These are phyloP conservation scores for Nomada hirtipes DNA, from an alignment of 2,888 invertebrate species.

Conservation along the genomic window DNA sequence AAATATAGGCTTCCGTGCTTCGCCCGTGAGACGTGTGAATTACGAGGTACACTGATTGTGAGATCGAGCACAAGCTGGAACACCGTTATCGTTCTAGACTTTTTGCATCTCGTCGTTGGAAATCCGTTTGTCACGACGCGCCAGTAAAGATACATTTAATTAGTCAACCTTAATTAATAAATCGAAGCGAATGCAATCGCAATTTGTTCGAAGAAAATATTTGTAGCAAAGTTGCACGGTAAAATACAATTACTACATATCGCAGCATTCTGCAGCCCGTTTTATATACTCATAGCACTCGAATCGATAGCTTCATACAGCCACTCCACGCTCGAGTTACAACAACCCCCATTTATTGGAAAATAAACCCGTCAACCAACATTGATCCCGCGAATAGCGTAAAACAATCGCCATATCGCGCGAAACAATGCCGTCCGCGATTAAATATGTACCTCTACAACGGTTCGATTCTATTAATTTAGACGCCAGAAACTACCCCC, in stretches of 20 bases:
- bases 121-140: neutral
- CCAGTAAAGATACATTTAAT: too few relatives aligned
- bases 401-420: slow-evolving; percentile 21
- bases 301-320: neutral
- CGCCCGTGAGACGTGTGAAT: neutral
- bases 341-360: slow-evolving; percentile 4
- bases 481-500: slow-evolving; percentile 3
- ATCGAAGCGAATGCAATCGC: neutral
- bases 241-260: too few relatives aligned
- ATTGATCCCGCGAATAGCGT: slow-evolving; percentile 25
- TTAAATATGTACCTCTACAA: slow-evolving; percentile 26
- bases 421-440: slow-evolving; percentile 23
- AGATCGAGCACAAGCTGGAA: neutral
- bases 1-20: slow-evolving; percentile 9
- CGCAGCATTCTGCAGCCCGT: neutral
- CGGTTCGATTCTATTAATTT: slow-evolving; percentile 35
- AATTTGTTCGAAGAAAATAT: neutral
- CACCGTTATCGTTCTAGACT: slow-evolving; percentile 7
- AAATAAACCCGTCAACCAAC: slow-evolving; percentile 18
- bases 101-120: neutral
- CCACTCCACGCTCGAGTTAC: slow-evolving; percentile 4
- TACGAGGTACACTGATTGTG: neutral
- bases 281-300: neutral
- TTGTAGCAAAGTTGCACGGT: too few relatives aligned
- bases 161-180: too few relatives aligned